phyloP scores from a whole-genome alignment of 2,113 vertebrate genomes.

The Zapus hudsonius region DNA sequence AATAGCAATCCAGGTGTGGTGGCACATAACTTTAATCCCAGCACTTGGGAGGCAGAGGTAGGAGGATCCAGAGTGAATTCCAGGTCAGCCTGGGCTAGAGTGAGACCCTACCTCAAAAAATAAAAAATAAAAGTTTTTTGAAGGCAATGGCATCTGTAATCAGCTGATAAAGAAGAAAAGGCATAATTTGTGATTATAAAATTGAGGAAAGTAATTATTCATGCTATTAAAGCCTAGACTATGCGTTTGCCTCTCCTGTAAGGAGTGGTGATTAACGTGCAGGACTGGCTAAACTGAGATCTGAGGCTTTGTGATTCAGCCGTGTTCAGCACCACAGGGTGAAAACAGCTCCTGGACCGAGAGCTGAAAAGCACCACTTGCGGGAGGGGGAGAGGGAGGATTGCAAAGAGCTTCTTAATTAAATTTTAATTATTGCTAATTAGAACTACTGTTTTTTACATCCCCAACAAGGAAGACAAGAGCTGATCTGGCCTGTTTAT shows the following conservation, averaged over 20 bases:
- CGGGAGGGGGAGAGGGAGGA: conserved; percentile 44
- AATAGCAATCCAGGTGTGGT: too few relatives aligned
- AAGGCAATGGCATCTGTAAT: conserved; percentile 69
- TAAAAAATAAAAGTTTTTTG: not conserved
- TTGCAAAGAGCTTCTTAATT: conserved; percentile 83
- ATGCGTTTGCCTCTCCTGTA: not conserved
- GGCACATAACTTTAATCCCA: too few relatives aligned
- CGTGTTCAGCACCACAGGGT: conserved; percentile 82
- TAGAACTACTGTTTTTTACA: conserved; percentile 83
- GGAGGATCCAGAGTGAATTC: too few relatives aligned
- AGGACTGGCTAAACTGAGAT: conserved; percentile 21
- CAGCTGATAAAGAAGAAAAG: conserved; percentile 52
- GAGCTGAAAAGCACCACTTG: conserved; percentile 16
- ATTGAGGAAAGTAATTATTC: conserved; percentile 55
- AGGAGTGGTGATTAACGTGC: not conserved
- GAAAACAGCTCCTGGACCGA: conserved; percentile 82
- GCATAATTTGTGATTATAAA: conserved; percentile 26
- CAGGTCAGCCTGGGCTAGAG: too few relatives aligned
- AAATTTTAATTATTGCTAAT: conserved; percentile 86
- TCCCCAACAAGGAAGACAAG: conserved; percentile 79
- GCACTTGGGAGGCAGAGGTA: too few relatives aligned
- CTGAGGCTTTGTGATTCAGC: conserved; percentile 44
- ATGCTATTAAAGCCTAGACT: conserved; percentile 19
- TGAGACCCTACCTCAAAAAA: too few relatives aligned
- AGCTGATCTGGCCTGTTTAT: conserved; percentile 80